Conservation (phyloP, 2,888 invertebrate species). For the Nycteola revayana region DNA sequence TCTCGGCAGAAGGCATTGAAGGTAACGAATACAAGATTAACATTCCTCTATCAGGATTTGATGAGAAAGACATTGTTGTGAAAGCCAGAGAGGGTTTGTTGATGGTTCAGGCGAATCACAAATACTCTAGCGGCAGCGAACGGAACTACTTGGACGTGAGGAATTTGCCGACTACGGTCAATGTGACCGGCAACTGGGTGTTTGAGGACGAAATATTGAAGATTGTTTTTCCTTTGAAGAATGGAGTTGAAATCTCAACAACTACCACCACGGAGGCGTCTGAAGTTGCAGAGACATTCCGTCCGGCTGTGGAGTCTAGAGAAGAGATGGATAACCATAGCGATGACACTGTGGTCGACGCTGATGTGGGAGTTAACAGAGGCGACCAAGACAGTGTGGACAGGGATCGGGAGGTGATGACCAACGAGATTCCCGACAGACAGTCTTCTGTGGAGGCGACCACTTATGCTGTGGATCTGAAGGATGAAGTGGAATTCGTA, state of each 20-base stretch:
- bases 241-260: conserved; percentile 11
- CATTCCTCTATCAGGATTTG: conserved; percentile 48
- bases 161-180: conserved; percentile 47
- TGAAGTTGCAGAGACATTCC: conserved; percentile 10
- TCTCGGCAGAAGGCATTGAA: conserved; percentile 37
- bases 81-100: conserved; percentile 59
- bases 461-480: conserved; percentile 63
- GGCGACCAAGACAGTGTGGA: conserved; percentile 32
- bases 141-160: conserved; percentile 51
- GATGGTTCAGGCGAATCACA: conserved; percentile 61
- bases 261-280: conserved; percentile 18
- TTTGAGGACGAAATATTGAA: conserved; percentile 47
- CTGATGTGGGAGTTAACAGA: conserved; percentile 43
- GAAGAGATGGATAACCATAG: conserved; percentile 47
- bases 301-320: conserved; percentile 33
- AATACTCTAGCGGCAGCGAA: conserved; percentile 22
- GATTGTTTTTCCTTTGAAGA: conserved; percentile 53
- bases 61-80: conserved; percentile 62
- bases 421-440: conserved; percentile 43
- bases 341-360: conserved; percentile 32
- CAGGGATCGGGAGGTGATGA: conserved; percentile 35
- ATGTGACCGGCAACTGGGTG: conserved; percentile 57
- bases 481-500: conserved; percentile 63
- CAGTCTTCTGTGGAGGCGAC: conserved; percentile 53
- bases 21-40: conserved; percentile 56